Percentiles rank a stretch among this genome's conserved stretches.
Evolutionary conservation across 2,113 vertebrate species (phyloP).

Genomic region (Scytalopus superciliaris): DNA sequence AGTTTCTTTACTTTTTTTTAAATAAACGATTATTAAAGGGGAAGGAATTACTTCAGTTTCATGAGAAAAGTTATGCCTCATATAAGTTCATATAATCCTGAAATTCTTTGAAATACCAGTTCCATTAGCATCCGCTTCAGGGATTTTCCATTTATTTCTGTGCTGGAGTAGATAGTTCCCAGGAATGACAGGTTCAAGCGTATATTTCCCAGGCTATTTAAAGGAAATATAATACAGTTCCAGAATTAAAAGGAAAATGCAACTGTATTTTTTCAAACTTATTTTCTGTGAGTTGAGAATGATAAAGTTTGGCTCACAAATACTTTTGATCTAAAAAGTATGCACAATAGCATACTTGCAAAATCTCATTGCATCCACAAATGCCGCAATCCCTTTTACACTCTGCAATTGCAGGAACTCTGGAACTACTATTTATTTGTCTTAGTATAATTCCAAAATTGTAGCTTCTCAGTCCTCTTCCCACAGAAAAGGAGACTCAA

Average conservation of each 20-base stretch:
- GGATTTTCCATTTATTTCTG: not conserved
- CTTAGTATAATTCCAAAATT: not conserved
- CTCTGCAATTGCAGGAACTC: not conserved
- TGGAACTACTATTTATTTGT: not conserved
- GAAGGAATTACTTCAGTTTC: not conserved
- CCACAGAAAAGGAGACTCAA: not conserved
- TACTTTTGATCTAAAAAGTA: not conserved
- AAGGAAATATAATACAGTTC: not conserved
- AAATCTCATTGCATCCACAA: not conserved
- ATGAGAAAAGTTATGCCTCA: not conserved
- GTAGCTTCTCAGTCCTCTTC: not conserved
- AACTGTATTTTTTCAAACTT: not conserved
- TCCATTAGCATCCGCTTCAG: not conserved
- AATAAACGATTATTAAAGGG: not conserved
- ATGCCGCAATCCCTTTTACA: not conserved
- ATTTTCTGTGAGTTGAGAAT: not conserved
- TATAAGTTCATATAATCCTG: not conserved
- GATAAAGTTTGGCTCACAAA: not conserved
- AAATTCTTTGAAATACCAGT: not conserved
- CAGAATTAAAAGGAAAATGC: not conserved
- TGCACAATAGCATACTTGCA: not conserved
- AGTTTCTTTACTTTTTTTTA: not conserved
- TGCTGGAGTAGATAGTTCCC: not conserved
- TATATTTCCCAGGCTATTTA: not conserved
- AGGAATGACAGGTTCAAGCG: not conserved